These are phyloP conservation scores for Promerops cafer DNA, from an alignment of 2,113 vertebrate species.

Conservation along the genomic window DNA sequence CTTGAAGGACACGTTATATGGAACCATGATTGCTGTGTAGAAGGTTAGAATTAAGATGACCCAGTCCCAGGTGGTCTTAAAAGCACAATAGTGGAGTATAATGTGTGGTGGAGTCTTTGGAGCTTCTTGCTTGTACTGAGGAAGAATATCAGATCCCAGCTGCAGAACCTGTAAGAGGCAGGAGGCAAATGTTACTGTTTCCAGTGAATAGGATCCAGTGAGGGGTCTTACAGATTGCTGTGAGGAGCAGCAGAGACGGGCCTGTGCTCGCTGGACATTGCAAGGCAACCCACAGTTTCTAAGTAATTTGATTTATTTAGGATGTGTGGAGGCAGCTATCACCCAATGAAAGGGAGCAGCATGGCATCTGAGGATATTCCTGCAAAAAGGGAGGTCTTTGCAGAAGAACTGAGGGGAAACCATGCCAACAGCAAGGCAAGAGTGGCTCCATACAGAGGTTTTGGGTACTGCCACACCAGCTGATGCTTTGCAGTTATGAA, in stretches of 20 bases:
- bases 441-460: not conserved
- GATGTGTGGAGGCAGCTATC: not conserved
- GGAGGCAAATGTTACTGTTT: not conserved
- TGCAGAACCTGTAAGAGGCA: slow-evolving; percentile 85
- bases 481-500: not conserved
- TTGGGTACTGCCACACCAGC: not conserved
- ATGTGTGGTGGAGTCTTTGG: slow-evolving; percentile 97
- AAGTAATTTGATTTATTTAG: not conserved
- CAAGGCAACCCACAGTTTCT: not conserved
- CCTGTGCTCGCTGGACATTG: not conserved
- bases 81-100: slow-evolving; percentile 97
- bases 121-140: slow-evolving; percentile 97
- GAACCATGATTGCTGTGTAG: slow-evolving; percentile 98
- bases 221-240: not conserved
- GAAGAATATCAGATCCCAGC: slow-evolving; percentile 95
- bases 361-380: not conserved
- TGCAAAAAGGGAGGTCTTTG: not conserved
- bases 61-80: slow-evolving; percentile 99
- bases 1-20: slow-evolving; percentile 96
- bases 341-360: not conserved
- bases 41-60: slow-evolving; percentile 97
- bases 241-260: not conserved
- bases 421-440: not conserved
- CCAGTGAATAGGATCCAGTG: not conserved
- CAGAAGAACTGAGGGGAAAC: not conserved